These are phyloP conservation scores for Serripes groenlandicus DNA, from an alignment of 2,888 invertebrate genomes.

Conservation along the genomic window DNA sequence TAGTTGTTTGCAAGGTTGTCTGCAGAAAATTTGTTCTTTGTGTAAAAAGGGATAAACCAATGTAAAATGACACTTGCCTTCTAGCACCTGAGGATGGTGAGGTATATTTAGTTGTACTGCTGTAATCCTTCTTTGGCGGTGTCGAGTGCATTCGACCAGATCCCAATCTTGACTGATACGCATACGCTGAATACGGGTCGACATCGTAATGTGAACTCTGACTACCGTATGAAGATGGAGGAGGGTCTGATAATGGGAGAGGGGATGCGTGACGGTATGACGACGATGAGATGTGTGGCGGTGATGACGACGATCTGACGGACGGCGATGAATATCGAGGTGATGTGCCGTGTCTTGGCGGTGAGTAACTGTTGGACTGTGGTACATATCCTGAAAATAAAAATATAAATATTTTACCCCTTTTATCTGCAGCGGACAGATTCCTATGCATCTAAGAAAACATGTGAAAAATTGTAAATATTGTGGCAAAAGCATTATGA, in stretches of 20 bases:
- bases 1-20: too few relatives aligned
- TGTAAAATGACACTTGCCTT: constrained; percentile 69
- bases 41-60: too few relatives aligned
- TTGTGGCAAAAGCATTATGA: too few relatives aligned
- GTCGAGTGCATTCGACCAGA: constrained; percentile 62
- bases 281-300: constrained; percentile 31
- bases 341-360: constrained; percentile 55
- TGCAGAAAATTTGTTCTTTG: too few relatives aligned
- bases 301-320: constrained; percentile 36
- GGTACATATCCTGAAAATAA: constrained; percentile 70
- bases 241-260: constrained; percentile 31
- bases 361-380: constrained; percentile 66
- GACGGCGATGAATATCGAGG: constrained; percentile 38
- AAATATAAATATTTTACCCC: too few relatives aligned
- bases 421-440: too few relatives aligned
- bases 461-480: too few relatives aligned
- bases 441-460: too few relatives aligned
- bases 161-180: constrained; percentile 29
- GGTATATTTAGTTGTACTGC: constrained; percentile 57
- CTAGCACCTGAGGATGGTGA: constrained; percentile 72
- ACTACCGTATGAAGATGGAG: constrained; percentile 8
- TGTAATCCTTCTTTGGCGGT: constrained; percentile 76
- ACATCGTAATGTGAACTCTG: constrained; percentile 7
- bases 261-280: constrained; percentile 41
- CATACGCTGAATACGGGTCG: constrained; percentile 50